A percentile compares a stretch with the other conserved stretches of the same genome.
phyloP scores from a whole-genome alignment of 2,797 vertebrate genomes.

The Sebastes matsubarae region DNA sequence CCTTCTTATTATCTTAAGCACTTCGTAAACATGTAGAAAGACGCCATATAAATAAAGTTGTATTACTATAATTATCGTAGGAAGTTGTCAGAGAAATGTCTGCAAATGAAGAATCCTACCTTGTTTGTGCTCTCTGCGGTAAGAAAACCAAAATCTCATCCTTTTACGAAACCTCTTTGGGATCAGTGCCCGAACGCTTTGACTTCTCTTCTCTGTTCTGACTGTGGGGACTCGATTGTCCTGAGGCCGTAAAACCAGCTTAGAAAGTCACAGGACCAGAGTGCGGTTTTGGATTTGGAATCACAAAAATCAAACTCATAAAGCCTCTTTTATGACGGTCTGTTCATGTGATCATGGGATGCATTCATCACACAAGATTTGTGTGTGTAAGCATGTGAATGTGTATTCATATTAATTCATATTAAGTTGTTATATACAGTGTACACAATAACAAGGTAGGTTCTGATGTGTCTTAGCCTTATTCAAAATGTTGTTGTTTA shows the following conservation, averaged over 20 bases:
- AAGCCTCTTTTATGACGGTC: conserved; percentile 61
- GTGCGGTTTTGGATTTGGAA: conserved; percentile 56
- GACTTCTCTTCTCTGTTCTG: background rate
- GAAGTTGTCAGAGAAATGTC: background rate
- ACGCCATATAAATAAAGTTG: background rate
- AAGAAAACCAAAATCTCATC: conserved; percentile 63
- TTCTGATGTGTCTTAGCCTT: background rate
- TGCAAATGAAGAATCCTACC: conserved; percentile 44
- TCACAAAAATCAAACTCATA: conserved; percentile 63
- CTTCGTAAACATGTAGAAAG: background rate
- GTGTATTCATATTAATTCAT: fast-evolving
- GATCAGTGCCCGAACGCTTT: background rate
- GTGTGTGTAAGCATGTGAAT: background rate
- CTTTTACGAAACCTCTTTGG: conserved; percentile 9
- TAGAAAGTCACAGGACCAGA: conserved; percentile 71
- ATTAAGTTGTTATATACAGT: background rate
- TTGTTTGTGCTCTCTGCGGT: conserved; percentile 51
- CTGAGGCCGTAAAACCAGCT: conserved; percentile 47
- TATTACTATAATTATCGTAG: background rate
- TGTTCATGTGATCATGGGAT: conserved; percentile 69
- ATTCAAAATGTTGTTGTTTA: background rate
- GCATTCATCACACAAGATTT: conserved; percentile 11
- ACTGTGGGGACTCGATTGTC: conserved; percentile 17
- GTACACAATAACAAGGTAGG: background rate
- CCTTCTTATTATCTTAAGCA: background rate